Percentiles rank a stretch among this genome's conserved stretches.
Conservation (phyloP, 1,140 invertebrate species). For the Bacillus rossius region DNA sequence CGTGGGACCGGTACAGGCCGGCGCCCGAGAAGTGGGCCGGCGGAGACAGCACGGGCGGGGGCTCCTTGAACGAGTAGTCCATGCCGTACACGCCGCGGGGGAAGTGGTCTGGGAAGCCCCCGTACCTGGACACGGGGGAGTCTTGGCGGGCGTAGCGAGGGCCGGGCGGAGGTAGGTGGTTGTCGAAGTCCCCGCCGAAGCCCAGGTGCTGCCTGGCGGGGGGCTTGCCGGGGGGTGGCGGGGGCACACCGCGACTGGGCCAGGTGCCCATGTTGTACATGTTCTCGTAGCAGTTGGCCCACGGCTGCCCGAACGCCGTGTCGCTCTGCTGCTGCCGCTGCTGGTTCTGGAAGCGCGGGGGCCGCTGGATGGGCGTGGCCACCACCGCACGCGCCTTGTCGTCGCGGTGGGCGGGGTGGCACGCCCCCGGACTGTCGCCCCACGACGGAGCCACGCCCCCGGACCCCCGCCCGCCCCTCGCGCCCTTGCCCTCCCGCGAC, state of each 20-base stretch:
- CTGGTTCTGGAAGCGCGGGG: conserved; percentile 46
- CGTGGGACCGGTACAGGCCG: not conserved
- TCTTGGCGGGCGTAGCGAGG: too few relatives aligned
- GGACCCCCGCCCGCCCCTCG: not conserved
- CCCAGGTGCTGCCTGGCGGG: too few relatives aligned
- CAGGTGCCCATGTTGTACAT: not conserved
- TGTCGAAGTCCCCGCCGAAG: too few relatives aligned
- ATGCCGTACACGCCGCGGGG: not conserved
- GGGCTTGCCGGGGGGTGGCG: too few relatives aligned
- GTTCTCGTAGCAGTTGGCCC: conserved; percentile 8
- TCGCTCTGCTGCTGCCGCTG: conserved; percentile 36
- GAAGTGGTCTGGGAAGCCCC: too few relatives aligned
- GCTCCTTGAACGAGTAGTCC: conserved; percentile 9
- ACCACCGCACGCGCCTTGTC: not conserved
- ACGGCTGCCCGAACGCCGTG: conserved; percentile 1
- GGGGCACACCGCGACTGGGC: not conserved
- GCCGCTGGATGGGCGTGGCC: conserved; percentile 35
- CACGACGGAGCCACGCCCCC: not conserved
- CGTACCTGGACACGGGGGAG: too few relatives aligned
- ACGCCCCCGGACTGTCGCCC: not conserved
- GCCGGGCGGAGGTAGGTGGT: too few relatives aligned
- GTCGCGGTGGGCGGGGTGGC: conserved; percentile 7
- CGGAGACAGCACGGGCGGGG: conserved; percentile 1
- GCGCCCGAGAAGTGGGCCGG: not conserved
- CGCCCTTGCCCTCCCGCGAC: not conserved